phyloP scores from a whole-genome alignment of 2,113 vertebrate genomes.

The Tetrax tetrax region DNA sequence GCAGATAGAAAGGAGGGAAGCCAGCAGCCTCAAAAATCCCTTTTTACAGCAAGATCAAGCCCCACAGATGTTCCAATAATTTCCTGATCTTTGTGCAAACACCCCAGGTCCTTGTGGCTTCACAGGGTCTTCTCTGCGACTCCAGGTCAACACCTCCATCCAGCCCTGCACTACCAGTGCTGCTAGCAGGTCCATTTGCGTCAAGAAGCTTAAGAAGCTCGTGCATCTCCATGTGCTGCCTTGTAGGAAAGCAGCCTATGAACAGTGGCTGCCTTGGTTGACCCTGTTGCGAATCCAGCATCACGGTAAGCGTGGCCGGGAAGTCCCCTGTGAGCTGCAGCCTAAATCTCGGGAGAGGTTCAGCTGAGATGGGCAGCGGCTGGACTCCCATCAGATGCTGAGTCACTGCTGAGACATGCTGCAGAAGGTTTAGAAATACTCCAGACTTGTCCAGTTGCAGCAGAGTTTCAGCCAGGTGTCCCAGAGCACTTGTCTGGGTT shows the following conservation, averaged over 20 bases:
- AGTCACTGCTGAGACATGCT: not conserved
- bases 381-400: not conserved
- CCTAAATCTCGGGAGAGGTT: not conserved
- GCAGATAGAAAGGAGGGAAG: not conserved
- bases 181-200: not conserved
- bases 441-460: not conserved
- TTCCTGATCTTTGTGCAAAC: not conserved
- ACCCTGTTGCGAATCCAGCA: not conserved
- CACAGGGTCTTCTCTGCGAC: not conserved
- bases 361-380: not conserved
- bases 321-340: not conserved
- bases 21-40: not conserved
- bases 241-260: not conserved
- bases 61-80: not conserved
- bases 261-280: not conserved
- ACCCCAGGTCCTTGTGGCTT: not conserved
- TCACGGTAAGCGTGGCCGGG: accelerated
- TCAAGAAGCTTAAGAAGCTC: not conserved
- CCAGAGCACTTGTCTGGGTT: not conserved
- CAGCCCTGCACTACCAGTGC: not conserved
- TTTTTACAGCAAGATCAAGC: not conserved
- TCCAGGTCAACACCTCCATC: not conserved
- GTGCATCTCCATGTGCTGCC: not conserved
- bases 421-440: not conserved
- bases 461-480: not conserved